Evolutionary conservation across 2,113 vertebrate species (phyloP), one percentile per base, ranked within the genome.

Genomic region (Orthochromis indermauri): DNA sequence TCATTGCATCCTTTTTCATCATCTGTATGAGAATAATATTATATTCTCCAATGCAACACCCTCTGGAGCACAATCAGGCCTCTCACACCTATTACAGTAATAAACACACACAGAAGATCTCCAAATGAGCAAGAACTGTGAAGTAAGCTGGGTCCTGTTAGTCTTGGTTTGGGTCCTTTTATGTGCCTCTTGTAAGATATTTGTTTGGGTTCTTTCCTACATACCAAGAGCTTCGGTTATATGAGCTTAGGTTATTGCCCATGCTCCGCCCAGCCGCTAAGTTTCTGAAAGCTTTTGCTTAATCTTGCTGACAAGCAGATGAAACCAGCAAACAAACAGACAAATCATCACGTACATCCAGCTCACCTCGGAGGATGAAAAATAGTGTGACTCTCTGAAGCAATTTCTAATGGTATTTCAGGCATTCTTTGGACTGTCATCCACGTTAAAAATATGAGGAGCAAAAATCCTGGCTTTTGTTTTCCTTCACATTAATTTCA

Each of bases 61-160:
- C 66, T 73, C 13, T 51, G 53, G 81, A 86, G 61, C 81, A 86
- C 87, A 88, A 80, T 82, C 78, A 86, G 51, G 61, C 37, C 81
- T 89, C 90, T 88, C 71, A 88, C 59, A 88, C 59, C 59, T 86
- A 88, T 78, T 49, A 78, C 26, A 51, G 45, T 49, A 78, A 78
- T 78, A 90, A 90, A 90, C 87, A 86, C 82, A 59, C 78, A 89
- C 86, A 92, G 82, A 89, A 84, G 81, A 87, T 63, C 53, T 88
- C 82, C 80, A 57, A 12, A 42, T 45, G 57, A 86, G 76, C 26
- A 51, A 80, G 40, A 84, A 84, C 79, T 61, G 73, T 37, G 54
- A 31, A 16, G 21, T 35, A 81, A 78, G 26, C 45, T 78, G 73
- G 26, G 73, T 78, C 7, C 45, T 78, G 42, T 78, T 49, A 47